phyloP scores from a whole-genome alignment of 1,140 invertebrate genomes.

The Halictus rubicundus region DNA sequence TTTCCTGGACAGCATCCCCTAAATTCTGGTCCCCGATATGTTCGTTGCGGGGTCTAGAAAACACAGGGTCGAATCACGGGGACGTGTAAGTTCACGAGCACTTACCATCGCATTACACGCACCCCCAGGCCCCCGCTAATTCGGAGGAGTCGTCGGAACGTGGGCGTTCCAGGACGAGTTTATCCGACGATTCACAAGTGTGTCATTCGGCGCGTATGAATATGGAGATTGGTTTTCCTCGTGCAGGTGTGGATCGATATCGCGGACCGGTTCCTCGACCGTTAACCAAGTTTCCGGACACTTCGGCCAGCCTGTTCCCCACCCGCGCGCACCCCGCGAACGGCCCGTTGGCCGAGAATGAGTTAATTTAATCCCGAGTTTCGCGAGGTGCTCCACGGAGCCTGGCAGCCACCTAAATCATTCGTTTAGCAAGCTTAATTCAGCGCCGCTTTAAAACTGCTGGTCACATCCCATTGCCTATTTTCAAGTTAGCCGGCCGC shows the following conservation, averaged over 20 bases:
- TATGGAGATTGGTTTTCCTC: slow-evolving; percentile 39
- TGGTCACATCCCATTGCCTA: slow-evolving; percentile 43
- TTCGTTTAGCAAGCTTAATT: slow-evolving; percentile 48
- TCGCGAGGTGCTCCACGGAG: background rate
- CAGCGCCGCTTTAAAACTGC: slow-evolving; percentile 24
- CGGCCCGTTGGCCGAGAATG: background rate
- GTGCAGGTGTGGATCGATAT: slow-evolving; percentile 25
- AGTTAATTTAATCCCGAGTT: slow-evolving; percentile 45
- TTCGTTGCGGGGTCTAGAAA: background rate
- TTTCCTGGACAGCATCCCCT: too few relatives aligned
- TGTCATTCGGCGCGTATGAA: slow-evolving; percentile 27
- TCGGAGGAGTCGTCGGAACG: background rate
- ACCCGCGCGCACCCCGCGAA: too few relatives aligned
- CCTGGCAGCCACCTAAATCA: slow-evolving; percentile 37
- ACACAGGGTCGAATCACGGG: too few relatives aligned
- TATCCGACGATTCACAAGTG: background rate
- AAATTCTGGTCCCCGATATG: background rate
- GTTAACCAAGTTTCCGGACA: slow-evolving; percentile 42
- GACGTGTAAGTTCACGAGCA: too few relatives aligned
- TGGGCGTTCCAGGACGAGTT: background rate
- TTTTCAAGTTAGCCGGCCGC: slow-evolving; percentile 35
- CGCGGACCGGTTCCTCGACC: slow-evolving; percentile 26
- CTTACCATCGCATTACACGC: background rate
- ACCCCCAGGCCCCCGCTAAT: background rate
- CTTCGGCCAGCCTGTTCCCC: background rate